Evolutionary conservation across 1,140 invertebrate genomes (phyloP), one percentile per base, ranked within the genome.

Genomic region (Ectropis grisescens): DNA sequence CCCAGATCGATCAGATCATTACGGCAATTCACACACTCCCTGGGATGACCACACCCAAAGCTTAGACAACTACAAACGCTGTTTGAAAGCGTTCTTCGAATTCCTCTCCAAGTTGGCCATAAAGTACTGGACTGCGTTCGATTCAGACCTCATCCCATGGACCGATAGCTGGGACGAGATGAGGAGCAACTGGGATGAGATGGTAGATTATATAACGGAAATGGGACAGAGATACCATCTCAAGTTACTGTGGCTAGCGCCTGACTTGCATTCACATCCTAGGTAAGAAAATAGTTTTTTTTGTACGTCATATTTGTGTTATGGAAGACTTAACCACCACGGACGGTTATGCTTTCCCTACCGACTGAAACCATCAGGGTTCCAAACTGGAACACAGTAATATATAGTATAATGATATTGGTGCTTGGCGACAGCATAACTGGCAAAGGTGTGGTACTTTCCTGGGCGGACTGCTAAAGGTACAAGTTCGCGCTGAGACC

Each of bases 101-200:
- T 85, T 90, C 36, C 88, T 87, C 56, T 49, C 50, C 2, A 90
- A 89, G 64, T 75, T 89, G 0, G 84, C 85, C 16, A 46, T 89
- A 1, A 88, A 87, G 53, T 87, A 87, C 58, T 89, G 85, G 86
- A 87, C 85, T 0, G 89, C 85, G 26, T 88, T 85, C 55, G 88
- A 89, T 54, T 80, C 84, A 1, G 85, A 85, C 46, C 41, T 87
- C 16, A 66, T 83, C 3, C 85, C 85, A 0, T 57, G 69, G 26
- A 59, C 65, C 0, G 76, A 83, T 2, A 78, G 56, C 14, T 70
- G 85, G 41, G 85, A 85, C 2, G 87, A 89, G 45, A 82, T 69
- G 11, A 84, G 82, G 42, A 43, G 56, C 10, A 82, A 86, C 34
- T 82, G 86, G 54, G 88, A 90, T 31, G 85, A 88, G 34, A 81